phyloP scores from a whole-genome alignment of 2,888 invertebrate genomes.

The Hyposoter didymator region DNA sequence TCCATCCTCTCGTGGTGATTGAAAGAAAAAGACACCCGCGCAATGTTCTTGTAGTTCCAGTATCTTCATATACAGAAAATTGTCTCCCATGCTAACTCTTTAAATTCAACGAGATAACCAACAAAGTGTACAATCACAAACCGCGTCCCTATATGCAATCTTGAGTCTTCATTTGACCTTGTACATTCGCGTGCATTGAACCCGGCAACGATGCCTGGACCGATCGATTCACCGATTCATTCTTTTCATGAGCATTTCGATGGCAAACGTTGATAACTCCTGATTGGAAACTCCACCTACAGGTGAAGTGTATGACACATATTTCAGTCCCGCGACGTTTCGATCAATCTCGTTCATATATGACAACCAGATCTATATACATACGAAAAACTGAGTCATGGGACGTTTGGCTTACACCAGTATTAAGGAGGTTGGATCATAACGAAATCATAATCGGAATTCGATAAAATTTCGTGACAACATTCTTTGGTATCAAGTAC shows the following conservation, averaged over 20 bases:
- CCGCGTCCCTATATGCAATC: not conserved
- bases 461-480: no score
- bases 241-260: not conserved
- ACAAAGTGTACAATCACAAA: not conserved
- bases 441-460: no score
- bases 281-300: not conserved
- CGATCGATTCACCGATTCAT: not conserved
- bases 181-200: not conserved
- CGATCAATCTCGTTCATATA: not conserved
- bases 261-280: conserved; percentile 1
- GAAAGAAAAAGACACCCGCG: conserved; percentile 1
- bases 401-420: no score
- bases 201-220: not conserved
- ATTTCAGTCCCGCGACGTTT: not conserved
- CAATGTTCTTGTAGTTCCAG: not conserved
- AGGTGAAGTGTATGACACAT: not conserved
- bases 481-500: no score
- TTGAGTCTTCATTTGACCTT: not conserved
- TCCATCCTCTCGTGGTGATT: conserved; percentile 16
- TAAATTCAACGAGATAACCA: not conserved
- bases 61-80: conserved; percentile 14
- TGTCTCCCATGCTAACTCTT: not conserved
- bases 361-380: not conserved
- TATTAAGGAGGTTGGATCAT: no score
- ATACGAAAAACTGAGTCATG: no score